Evolutionary conservation across 2,888 invertebrate species (phyloP).

Genomic region (Drosophila siamana): DNA sequence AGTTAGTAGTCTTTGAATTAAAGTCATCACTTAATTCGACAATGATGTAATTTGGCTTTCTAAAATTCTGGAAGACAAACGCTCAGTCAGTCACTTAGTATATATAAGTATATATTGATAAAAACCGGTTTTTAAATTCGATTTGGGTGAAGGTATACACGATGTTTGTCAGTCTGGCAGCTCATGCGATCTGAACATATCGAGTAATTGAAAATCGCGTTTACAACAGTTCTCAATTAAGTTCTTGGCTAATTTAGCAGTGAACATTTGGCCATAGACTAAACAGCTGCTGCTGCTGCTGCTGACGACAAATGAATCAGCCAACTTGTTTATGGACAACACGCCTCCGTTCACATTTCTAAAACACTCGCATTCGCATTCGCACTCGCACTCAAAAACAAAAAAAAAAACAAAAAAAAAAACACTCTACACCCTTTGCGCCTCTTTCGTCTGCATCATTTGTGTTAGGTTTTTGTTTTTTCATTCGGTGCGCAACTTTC

Average conservation of each 20-base stretch:
- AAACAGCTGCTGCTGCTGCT: conserved; percentile 28
- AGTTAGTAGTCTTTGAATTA: neutral
- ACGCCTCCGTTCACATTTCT: conserved; percentile 22
- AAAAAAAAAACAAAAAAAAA: too few relatives aligned
- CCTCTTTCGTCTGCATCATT: conserved; percentile 5
- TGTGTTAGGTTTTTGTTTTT: neutral
- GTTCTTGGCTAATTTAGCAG: conserved; percentile 29
- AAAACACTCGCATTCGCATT: neutral
- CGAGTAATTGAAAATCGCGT: conserved; percentile 2
- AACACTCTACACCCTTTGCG: conserved; percentile 17
- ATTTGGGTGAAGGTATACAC: neutral
- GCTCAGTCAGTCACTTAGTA: neutral
- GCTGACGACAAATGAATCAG: conserved; percentile 37
- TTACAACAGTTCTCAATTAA: conserved; percentile 7
- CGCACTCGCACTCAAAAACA: neutral
- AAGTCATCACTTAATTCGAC: neutral
- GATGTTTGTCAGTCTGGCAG: neutral
- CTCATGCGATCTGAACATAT: neutral
- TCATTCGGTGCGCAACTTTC: neutral
- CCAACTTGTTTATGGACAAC: conserved; percentile 40
- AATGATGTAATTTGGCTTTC: conserved; percentile 4
- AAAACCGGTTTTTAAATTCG: neutral
- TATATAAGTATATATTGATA: neutral
- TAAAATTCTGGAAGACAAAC: conserved; percentile 3
- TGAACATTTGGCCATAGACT: conserved; percentile 12